These are phyloP conservation scores for Apamea sordens DNA, from an alignment of 2,888 invertebrate genomes.

Conservation along the genomic window DNA sequence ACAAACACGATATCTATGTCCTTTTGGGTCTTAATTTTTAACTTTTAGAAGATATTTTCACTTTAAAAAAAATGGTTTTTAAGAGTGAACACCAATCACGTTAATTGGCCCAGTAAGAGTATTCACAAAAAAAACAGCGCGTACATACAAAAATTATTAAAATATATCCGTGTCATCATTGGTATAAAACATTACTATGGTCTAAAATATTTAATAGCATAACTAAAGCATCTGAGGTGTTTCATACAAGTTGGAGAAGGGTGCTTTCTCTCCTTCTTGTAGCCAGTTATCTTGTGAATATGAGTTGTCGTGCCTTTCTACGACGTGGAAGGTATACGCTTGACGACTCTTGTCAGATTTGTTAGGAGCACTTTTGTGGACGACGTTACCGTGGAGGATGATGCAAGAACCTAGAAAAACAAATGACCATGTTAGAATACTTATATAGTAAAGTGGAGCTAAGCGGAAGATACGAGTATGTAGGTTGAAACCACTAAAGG, in stretches of 20 bases:
- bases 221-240: conserved; percentile 82
- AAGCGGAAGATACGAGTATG: not conserved
- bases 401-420: conserved; percentile 93
- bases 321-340: conserved; percentile 98
- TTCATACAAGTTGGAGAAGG: conserved; percentile 93
- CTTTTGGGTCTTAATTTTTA: not conserved
- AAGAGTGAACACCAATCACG: no score
- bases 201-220: conserved; percentile 6
- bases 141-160: not conserved
- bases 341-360: conserved; percentile 95
- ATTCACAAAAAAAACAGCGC: not conserved
- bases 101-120: not conserved
- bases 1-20: not conserved
- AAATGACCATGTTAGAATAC: not conserved
- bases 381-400: conserved; percentile 97
- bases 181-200: conserved; percentile 22
- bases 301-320: conserved; percentile 93
- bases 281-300: conserved; percentile 97
- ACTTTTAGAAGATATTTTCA: not conserved
- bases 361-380: conserved; percentile 97
- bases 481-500: not conserved
- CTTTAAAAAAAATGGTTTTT: not conserved
- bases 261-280: conserved; percentile 92
- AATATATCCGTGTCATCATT: conserved; percentile 11
- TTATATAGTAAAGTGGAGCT: not conserved